phyloP scores from a whole-genome alignment of 2,797 vertebrate genomes.

The Thaleichthys pacificus region DNA sequence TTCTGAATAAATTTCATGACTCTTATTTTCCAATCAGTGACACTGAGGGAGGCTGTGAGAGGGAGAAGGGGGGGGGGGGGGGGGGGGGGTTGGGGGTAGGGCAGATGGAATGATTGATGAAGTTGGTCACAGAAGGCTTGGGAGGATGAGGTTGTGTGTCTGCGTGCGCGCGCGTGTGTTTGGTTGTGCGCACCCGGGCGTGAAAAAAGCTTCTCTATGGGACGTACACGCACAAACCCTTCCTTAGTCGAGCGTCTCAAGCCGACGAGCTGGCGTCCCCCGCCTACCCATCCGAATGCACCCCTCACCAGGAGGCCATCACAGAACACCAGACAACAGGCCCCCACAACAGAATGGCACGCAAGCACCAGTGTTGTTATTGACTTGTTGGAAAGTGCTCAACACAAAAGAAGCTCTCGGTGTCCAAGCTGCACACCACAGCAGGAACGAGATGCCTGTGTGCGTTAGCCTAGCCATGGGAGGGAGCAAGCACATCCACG shows the following conservation, averaged over 20 bases:
- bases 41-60: slow-evolving; percentile 25
- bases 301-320: slow-evolving; percentile 30
- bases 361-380: slow-evolving; percentile 12
- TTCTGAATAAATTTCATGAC: slow-evolving; percentile 48
- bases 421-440: slow-evolving; percentile 38
- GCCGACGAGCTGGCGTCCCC: slow-evolving; percentile 48
- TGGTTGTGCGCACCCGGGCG: background rate
- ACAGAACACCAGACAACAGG: slow-evolving; percentile 33
- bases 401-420: slow-evolving; percentile 21
- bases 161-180: background rate
- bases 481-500: slow-evolving; percentile 28
- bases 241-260: slow-evolving; percentile 27
- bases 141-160: slow-evolving; percentile 16
- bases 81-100: background rate
- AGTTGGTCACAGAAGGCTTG: slow-evolving; percentile 5
- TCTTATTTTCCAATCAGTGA: slow-evolving; percentile 49
- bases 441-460: slow-evolving; percentile 32
- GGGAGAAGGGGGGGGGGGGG: slow-evolving; percentile 26
- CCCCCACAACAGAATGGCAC: slow-evolving; percentile 16
- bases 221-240: background rate
- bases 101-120: slow-evolving; percentile 57
- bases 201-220: too few relatives aligned
- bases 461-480: slow-evolving; percentile 38
- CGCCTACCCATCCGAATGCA: slow-evolving; percentile 32
- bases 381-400: slow-evolving; percentile 39